A percentile compares a stretch with the other conserved stretches of the same genome.
Evolutionary conservation across 2,113 vertebrate species (phyloP).

Genomic region (Limanda limanda): DNA sequence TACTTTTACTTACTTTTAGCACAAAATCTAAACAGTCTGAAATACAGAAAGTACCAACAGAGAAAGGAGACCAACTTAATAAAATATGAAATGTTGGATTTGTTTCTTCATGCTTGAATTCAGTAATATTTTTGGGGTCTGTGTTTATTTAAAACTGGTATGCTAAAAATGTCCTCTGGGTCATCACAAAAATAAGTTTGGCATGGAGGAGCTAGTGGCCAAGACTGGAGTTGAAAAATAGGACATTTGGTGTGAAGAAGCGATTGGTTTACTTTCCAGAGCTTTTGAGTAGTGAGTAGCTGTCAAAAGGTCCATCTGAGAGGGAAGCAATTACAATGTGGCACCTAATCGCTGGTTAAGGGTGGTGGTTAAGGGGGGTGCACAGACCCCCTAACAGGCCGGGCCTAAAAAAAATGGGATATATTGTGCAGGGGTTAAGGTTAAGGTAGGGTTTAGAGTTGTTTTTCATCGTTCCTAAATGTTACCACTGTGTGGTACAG

Average conservation of each 20-base stretch:
- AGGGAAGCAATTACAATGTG: background rate
- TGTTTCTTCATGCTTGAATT: background rate
- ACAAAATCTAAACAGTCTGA: no score
- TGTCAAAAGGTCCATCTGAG: background rate
- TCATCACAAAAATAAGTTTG: background rate
- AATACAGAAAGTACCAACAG: no score
- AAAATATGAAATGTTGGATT: background rate
- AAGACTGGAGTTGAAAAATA: background rate
- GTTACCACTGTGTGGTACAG: constrained; percentile 5
- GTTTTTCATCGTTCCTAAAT: constrained; percentile 11
- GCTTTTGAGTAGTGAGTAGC: background rate
- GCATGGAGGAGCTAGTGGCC: background rate
- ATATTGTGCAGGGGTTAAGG: background rate
- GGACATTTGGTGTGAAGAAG: background rate
- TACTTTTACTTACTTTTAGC: no score
- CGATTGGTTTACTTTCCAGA: background rate
- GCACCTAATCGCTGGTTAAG: no score
- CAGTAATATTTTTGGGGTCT: background rate
- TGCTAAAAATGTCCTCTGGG: background rate
- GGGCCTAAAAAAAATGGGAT: background rate
- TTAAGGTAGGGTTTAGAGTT: background rate
- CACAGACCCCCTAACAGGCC: background rate
- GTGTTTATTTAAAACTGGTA: background rate
- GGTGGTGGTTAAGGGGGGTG: no score
- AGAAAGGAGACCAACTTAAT: no score